These are phyloP conservation scores for Ellobius talpinus DNA, from an alignment of 2,113 vertebrate genomes.

Conservation along the genomic window DNA sequence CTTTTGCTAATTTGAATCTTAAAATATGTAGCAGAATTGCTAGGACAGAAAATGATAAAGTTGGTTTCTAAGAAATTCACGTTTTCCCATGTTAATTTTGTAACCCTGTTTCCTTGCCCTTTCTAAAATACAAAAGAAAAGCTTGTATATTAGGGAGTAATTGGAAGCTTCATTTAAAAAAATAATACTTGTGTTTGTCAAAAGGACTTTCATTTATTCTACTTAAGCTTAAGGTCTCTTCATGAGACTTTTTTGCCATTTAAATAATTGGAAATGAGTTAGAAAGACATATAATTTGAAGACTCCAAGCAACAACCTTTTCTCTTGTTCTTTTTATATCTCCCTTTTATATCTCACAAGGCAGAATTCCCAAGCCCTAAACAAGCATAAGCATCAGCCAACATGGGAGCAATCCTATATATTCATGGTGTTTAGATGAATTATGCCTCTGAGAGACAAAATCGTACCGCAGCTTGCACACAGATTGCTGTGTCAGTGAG, in stretches of 20 bases:
- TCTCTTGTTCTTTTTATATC: background rate
- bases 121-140: background rate
- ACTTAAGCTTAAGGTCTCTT: background rate
- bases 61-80: background rate
- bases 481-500: background rate
- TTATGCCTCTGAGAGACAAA: background rate
- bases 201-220: background rate
- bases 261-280: slow-evolving; percentile 23
- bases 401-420: background rate
- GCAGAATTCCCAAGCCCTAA: background rate
- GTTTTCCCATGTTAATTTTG: slow-evolving; percentile 18
- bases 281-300: background rate
- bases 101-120: slow-evolving; percentile 38
- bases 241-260: slow-evolving; percentile 14
- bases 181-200: background rate
- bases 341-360: background rate
- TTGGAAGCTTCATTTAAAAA: background rate
- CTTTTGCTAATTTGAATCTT: slow-evolving; percentile 27
- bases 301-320: background rate
- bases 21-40: slow-evolving; percentile 44
- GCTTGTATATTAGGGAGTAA: background rate
- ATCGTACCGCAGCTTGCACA: background rate
- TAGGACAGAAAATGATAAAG: slow-evolving; percentile 31
- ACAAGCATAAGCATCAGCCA: background rate
- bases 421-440: background rate